Percentiles rank a stretch among this genome's conserved stretches.
phyloP scores from a whole-genome alignment of 1,140 invertebrate genomes.

The Mizuhopecten yessoensis region DNA sequence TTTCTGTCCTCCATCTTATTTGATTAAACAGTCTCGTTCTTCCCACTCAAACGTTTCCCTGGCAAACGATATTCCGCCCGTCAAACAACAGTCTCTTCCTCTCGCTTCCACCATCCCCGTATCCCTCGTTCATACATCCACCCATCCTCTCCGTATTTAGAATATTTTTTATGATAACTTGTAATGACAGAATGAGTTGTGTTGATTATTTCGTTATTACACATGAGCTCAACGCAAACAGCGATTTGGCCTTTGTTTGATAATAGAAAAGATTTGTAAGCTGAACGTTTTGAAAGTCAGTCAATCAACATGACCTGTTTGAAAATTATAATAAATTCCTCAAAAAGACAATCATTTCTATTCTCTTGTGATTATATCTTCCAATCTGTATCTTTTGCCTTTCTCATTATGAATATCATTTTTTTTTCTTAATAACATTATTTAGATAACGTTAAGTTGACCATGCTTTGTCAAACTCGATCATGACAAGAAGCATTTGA shows the following conservation, averaged over 20 bases:
- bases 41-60: neutral
- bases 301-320: too few species aligned
- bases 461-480: too few species aligned
- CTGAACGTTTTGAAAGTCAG: neutral
- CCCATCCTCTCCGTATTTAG: neutral
- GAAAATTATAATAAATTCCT: too few species aligned
- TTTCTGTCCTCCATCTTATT: neutral
- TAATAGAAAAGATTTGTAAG: neutral
- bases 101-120: neutral
- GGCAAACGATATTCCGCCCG: neutral
- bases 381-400: too few species aligned
- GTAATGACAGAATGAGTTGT: neutral
- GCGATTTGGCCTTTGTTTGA: neutral
- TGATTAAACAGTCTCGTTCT: neutral
- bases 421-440: too few species aligned
- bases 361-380: too few species aligned
- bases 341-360: too few species aligned
- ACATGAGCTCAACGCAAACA: neutral
- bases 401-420: too few species aligned
- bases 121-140: neutral
- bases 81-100: neutral
- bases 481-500: too few species aligned
- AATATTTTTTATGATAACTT: neutral
- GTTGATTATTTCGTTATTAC: constrained; percentile 1
- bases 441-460: too few species aligned